phyloP scores from a whole-genome alignment of 2,797 vertebrate species.

The Chrysocyon brachyurus region DNA sequence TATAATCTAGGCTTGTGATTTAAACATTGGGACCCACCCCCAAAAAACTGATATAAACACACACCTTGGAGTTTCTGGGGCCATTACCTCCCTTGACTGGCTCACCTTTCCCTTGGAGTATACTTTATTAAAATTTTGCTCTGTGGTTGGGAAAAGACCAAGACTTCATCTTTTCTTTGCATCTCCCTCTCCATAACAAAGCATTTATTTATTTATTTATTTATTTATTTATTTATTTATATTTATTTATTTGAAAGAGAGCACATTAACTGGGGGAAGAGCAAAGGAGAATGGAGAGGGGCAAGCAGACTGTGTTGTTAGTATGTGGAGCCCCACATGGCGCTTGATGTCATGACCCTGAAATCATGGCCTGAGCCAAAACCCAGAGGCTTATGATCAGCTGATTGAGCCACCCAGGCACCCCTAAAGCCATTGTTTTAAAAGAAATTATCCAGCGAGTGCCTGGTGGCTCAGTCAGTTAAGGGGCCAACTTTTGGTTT shows the following conservation, averaged over 20 bases:
- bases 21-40: background rate
- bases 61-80: background rate
- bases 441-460: background rate
- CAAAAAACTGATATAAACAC: background rate
- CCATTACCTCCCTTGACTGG: background rate
- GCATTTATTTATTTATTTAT: background rate
- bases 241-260: background rate
- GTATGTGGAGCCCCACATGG: background rate
- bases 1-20: background rate
- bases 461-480: background rate
- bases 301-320: background rate
- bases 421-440: background rate
- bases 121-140: background rate
- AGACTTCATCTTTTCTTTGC: background rate
- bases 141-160: background rate
- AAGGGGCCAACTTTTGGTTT: background rate
- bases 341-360: background rate
- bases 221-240: background rate
- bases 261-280: background rate
- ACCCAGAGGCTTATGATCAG: background rate
- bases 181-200: background rate
- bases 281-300: background rate
- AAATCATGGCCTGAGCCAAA: background rate
- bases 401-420: background rate
- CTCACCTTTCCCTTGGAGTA: background rate